phyloP scores from a whole-genome alignment of 1,140 invertebrate genomes.

The Berghia stephanieae region DNA sequence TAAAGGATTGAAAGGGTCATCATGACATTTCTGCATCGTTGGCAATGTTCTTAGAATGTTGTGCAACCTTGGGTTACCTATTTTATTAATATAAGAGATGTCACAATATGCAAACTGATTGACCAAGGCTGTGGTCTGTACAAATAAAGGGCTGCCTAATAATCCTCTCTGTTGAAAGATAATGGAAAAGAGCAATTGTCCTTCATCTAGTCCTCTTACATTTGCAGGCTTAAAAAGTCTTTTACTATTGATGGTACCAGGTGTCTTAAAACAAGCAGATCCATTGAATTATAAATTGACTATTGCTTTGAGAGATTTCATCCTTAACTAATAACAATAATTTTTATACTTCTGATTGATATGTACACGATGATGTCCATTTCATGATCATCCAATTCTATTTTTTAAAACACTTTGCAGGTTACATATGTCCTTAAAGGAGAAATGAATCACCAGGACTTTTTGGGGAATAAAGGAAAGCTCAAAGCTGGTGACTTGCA shows the following conservation, averaged over 20 bases:
- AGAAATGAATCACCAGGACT: slow-evolving; percentile 64
- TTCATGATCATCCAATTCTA: background rate
- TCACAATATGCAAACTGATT: no score
- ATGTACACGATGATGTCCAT: background rate
- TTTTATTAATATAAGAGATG: no score
- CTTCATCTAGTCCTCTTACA: no score
- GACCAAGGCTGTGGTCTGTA: no score
- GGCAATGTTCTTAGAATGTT: no score
- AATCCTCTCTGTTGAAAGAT: no score
- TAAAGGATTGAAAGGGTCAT: no score
- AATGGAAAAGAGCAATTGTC: no score
- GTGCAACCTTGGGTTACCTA: no score
- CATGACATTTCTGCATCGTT: no score
- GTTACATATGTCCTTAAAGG: slow-evolving; percentile 66
- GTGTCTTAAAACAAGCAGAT: background rate
- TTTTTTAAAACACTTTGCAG: slow-evolving; percentile 28
- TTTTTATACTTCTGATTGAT: background rate
- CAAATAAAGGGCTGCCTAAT: no score
- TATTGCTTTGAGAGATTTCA: background rate
- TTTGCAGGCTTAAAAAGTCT: background rate
- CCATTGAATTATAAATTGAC: background rate
- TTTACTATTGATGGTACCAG: background rate
- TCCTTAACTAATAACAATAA: background rate
- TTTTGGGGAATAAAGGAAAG: slow-evolving; percentile 63
- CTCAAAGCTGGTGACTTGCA: slow-evolving; percentile 59